Conservation (phyloP, 2,797 vertebrate genomes). For the Rhynchonycteris naso region DNA sequence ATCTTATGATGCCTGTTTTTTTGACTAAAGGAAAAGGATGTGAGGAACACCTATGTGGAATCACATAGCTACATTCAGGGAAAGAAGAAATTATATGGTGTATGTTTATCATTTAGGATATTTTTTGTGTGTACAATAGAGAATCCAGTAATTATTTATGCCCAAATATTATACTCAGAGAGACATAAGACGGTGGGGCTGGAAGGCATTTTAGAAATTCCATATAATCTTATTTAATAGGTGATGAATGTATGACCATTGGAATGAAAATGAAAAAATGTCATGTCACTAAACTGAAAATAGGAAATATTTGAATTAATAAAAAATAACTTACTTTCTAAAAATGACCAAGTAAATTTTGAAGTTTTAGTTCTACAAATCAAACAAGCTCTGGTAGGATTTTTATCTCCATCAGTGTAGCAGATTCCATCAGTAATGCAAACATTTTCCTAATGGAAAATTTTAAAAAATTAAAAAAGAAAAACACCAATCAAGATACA, state of each 20-base stretch:
- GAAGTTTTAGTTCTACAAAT: constrained; percentile 90
- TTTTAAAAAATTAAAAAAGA: constrained; percentile 47
- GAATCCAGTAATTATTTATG: neutral
- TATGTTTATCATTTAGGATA: neutral
- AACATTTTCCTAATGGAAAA: constrained; percentile 89
- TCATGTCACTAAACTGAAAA: neutral
- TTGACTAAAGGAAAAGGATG: neutral
- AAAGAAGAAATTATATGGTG: neutral
- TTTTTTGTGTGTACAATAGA: neutral
- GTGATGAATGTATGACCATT: neutral
- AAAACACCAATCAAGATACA: constrained; percentile 10
- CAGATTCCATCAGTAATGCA: constrained; percentile 93
- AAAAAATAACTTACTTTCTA: constrained; percentile 88
- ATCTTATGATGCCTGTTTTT: neutral
- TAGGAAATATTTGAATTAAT: constrained; percentile 24
- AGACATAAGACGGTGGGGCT: neutral
- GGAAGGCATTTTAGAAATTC: neutral
- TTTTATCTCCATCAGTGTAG: constrained; percentile 89
- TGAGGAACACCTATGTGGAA: neutral
- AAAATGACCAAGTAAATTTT: constrained; percentile 91
- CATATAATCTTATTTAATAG: constrained; percentile 23
- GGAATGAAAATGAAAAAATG: neutral
- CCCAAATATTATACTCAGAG: neutral
- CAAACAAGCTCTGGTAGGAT: constrained; percentile 90
- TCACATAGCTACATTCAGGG: neutral